These are phyloP conservation scores for Pangasius macronema DNA, from an alignment of 2,797 vertebrate species.

Conservation along the genomic window DNA sequence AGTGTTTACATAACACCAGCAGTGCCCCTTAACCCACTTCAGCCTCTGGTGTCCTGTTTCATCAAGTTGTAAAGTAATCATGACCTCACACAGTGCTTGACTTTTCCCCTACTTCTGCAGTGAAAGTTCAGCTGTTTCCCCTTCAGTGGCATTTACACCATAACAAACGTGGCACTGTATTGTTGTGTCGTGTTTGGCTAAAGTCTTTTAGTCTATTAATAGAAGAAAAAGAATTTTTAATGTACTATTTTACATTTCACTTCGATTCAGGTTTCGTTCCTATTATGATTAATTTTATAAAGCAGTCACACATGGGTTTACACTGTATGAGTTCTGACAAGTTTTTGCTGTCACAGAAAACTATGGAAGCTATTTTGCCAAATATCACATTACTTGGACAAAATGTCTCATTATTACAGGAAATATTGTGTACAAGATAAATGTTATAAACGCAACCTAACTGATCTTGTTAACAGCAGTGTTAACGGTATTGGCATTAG, in stretches of 20 bases:
- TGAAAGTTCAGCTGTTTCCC: neutral
- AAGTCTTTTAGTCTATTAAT: neutral
- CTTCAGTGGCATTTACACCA: neutral
- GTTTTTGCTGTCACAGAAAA: neutral
- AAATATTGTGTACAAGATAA: neutral
- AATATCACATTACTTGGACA: neutral
- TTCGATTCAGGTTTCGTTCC: neutral
- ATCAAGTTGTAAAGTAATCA: constrained; percentile 31
- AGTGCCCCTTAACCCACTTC: constrained; percentile 34
- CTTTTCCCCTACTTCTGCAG: constrained; percentile 56
- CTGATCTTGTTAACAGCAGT: neutral
- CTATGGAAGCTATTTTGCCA: neutral
- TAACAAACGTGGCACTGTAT: no score
- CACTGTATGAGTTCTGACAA: neutral
- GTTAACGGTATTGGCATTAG: neutral
- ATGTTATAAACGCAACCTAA: neutral
- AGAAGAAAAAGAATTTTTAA: neutral
- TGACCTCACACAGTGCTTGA: constrained; percentile 29
- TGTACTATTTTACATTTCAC: neutral
- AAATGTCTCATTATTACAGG: neutral
- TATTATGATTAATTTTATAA: neutral
- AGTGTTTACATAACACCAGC: constrained; percentile 18
- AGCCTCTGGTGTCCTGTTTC: constrained; percentile 37
- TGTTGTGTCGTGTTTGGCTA: neutral
- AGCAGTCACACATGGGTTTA: neutral